phyloP scores from a whole-genome alignment of 2,113 vertebrate species.

The Sapayoa aenigma region DNA sequence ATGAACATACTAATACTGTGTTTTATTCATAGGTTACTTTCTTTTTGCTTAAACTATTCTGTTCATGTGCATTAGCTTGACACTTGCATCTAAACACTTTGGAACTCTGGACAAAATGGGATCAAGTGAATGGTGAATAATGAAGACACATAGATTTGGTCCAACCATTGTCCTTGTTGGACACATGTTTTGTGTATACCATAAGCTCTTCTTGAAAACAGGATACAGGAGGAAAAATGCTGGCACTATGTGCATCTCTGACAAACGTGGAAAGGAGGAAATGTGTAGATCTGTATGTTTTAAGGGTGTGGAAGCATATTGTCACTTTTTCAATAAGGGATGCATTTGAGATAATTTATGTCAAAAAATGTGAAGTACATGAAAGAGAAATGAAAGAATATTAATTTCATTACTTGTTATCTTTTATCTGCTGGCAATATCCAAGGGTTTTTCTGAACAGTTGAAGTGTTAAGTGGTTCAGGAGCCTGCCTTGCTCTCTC shows the following conservation, averaged over 20 bases:
- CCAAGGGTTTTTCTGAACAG: background rate
- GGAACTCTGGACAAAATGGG: background rate
- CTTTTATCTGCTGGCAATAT: slow-evolving; percentile 7
- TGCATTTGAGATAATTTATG: background rate
- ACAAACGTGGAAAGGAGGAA: background rate
- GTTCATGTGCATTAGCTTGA: background rate
- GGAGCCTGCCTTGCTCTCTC: background rate
- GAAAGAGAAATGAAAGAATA: background rate
- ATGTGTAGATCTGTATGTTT: background rate
- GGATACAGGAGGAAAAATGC: background rate
- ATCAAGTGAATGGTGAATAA: background rate
- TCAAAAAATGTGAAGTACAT: background rate
- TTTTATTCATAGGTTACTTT: background rate
- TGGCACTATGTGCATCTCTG: background rate
- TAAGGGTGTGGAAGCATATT: background rate
- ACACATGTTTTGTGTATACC: background rate
- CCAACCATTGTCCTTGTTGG: background rate
- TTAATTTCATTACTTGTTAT: background rate
- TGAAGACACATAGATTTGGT: fast-evolving
- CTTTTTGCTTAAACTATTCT: background rate
- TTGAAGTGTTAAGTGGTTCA: background rate
- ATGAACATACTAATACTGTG: background rate
- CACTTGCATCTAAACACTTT: background rate
- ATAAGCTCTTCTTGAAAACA: background rate
- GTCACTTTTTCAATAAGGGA: background rate